Conservation (phyloP, 1,140 invertebrate genomes). For the Eupristina koningsbergeri region DNA sequence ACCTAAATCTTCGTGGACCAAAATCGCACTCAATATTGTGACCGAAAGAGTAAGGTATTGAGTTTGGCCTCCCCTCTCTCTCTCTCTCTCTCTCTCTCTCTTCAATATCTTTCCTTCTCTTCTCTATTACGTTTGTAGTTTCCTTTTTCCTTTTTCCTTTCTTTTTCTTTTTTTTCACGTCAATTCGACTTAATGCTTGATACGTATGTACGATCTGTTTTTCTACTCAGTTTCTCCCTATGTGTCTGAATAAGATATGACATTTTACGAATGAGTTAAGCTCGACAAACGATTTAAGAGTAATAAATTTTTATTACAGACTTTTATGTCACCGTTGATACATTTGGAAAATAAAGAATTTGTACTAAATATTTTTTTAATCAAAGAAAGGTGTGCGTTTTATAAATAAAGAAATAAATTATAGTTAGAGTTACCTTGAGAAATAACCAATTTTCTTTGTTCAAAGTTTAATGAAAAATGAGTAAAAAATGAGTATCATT, state of each 20-base stretch:
- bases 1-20: conserved; percentile 66
- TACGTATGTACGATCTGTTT: conserved; percentile 44
- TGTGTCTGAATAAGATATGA: conserved; percentile 38
- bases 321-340: too few relatives aligned
- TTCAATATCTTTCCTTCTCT: conserved; percentile 51
- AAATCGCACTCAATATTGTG: conserved; percentile 71
- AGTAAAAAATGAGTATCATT: too few relatives aligned
- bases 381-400: too few relatives aligned
- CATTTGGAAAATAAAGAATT: not conserved
- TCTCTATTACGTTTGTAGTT: conserved; percentile 54
- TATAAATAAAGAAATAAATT: too few relatives aligned
- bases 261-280: conserved; percentile 30
- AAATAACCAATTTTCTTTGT: too few relatives aligned
- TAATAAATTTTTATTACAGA: conserved; percentile 14
- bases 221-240: conserved; percentile 10
- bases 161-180: conserved; percentile 32
- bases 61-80: conserved; percentile 56
- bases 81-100: conserved; percentile 56
- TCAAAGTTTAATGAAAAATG: too few relatives aligned
- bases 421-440: too few relatives aligned
- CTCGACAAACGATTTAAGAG: conserved; percentile 30
- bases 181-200: conserved; percentile 39
- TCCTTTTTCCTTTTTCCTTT: conserved; percentile 51
- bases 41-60: conserved; percentile 69
- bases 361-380: too few relatives aligned